Conservation (phyloP, 2,797 vertebrate genomes). For the Manis javanica region DNA sequence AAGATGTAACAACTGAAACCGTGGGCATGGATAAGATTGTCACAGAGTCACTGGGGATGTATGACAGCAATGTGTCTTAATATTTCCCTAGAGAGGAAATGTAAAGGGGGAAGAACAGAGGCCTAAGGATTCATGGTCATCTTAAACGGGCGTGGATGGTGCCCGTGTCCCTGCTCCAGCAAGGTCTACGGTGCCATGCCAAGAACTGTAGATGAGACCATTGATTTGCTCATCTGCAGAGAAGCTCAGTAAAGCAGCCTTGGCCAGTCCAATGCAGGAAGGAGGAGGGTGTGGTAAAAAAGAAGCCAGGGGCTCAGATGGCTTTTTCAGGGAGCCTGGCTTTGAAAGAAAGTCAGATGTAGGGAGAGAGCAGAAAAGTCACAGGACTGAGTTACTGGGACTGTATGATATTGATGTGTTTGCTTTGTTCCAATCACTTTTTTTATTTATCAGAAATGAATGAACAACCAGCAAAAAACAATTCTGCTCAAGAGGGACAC, state of each 20-base stretch:
- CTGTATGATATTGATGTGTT: not conserved
- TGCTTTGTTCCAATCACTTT: constrained; percentile 23
- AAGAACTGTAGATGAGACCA: not conserved
- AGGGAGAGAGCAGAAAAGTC: not conserved
- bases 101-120: not conserved
- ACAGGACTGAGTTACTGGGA: not conserved
- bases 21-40: not conserved
- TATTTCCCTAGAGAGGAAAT: not conserved
- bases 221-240: not conserved
- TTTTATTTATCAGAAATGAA: constrained; percentile 79
- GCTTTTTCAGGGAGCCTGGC: not conserved
- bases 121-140: not conserved
- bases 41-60: not conserved
- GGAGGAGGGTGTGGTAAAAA: not conserved
- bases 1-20: not conserved
- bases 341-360: not conserved
- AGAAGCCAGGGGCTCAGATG: not conserved
- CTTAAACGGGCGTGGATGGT: not conserved
- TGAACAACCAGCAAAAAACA: constrained; percentile 41
- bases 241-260: not conserved
- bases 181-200: not conserved
- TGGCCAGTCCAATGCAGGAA: not conserved
- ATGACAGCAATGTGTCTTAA: not conserved
- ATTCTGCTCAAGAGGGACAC: not conserved
- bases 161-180: not conserved